Evolutionary conservation across 2,113 vertebrate genomes (phyloP).

Genomic region (Mungos mungo): DNA sequence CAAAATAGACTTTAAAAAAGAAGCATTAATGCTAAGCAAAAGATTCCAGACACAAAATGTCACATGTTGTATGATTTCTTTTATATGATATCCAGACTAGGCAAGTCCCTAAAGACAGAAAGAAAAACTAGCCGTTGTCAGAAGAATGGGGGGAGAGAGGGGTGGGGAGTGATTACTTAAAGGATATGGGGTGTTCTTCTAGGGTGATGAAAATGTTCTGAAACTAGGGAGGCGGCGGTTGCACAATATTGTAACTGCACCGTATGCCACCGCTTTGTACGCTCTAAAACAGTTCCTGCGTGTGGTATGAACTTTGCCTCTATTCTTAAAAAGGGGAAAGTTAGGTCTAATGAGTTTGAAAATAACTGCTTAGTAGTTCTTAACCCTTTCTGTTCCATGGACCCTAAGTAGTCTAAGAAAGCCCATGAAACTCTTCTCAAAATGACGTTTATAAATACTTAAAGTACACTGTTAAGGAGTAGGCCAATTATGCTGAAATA

Average conservation of each 20-base stretch:
- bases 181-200: neutral
- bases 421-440: neutral
- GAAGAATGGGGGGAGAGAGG: fast-evolving
- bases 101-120: neutral
- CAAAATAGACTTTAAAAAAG: too few species aligned
- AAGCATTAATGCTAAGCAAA: neutral
- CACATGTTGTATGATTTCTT: neutral
- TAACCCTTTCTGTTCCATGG: neutral
- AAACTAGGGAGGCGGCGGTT: neutral
- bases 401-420: neutral
- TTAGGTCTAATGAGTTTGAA: neutral
- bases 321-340: neutral
- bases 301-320: neutral
- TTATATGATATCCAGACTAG: neutral
- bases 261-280: neutral
- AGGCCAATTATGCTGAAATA: neutral
- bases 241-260: neutral
- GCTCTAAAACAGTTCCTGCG: neutral
- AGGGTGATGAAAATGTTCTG: neutral
- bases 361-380: neutral
- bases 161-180: neutral
- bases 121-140: neutral
- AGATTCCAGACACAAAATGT: neutral
- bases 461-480: neutral
- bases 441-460: neutral